phyloP scores from a whole-genome alignment of 2,797 vertebrate genomes.

The Picus viridis region DNA sequence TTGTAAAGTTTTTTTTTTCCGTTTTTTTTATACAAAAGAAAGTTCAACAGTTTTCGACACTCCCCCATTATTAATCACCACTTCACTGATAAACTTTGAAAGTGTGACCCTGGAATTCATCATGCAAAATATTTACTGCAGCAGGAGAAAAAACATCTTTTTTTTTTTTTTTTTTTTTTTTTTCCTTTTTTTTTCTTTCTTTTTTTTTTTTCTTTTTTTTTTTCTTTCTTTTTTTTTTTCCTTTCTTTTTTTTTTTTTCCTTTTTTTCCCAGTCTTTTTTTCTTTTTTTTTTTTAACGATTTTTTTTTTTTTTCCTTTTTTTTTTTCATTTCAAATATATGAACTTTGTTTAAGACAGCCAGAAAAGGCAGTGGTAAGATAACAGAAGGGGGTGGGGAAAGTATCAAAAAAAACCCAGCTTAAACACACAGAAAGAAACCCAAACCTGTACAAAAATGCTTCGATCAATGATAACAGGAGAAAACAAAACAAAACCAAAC shows the following conservation, averaged over 20 bases:
- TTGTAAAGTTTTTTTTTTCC: slow-evolving; percentile 85
- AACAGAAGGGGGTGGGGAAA: slow-evolving; percentile 83
- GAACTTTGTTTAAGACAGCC: slow-evolving; percentile 85
- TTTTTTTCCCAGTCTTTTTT: neutral
- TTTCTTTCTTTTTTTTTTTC: slow-evolving; percentile 52
- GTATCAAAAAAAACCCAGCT: slow-evolving; percentile 86
- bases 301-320: slow-evolving; percentile 42
- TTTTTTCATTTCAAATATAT: slow-evolving; percentile 81
- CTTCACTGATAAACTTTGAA: slow-evolving; percentile 86
- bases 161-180: slow-evolving; percentile 44
- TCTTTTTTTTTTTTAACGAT: too few relatives aligned
- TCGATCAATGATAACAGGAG: slow-evolving; percentile 87
- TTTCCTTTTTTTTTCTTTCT: slow-evolving; percentile 64
- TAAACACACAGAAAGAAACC: slow-evolving; percentile 81
- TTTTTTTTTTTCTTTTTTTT: slow-evolving; percentile 53
- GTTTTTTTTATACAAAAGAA: slow-evolving; percentile 86
- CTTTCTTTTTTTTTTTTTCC: slow-evolving; percentile 72
- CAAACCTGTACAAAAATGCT: slow-evolving; percentile 92
- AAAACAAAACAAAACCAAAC: slow-evolving; percentile 71
- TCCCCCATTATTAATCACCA: slow-evolving; percentile 90
- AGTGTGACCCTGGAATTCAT: slow-evolving; percentile 89
- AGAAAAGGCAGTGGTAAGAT: slow-evolving; percentile 88
- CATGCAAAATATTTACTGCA: slow-evolving; percentile 93
- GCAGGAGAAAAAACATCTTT: slow-evolving; percentile 82
- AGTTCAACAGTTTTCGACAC: slow-evolving; percentile 90